Evolutionary conservation across 1,140 invertebrate species (phyloP), one percentile per base, ranked within the genome.

Genomic region (Mycetomoellerius zeteki): DNA sequence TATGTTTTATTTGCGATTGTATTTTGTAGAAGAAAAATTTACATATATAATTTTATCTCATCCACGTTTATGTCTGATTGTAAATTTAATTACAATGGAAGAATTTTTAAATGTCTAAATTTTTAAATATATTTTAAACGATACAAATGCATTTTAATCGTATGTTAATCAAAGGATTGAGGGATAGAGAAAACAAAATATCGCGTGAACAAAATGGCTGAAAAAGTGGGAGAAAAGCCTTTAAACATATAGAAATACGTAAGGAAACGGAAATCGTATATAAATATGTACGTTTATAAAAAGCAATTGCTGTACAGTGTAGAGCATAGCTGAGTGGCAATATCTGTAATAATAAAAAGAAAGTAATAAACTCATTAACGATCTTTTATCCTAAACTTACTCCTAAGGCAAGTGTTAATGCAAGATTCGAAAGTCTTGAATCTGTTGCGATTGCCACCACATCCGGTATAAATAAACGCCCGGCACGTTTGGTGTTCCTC

Each of bases 381-480:
- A 72, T 16, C 50, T 43, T 43, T 6, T 65, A 27, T 78, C 37
- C 65, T 62, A n/a, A 82, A 96, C 94, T 94, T 95, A 95, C 92
- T 95, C 95, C 93, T 94, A 91, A 94, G 92, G 73, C 97, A 97
- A 93, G 94, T 95, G 80, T 94, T 95, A 92, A 96, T 95, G 93
- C 98, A 98, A 92, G 96, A 95, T 92, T 97, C 96, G 94, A 97
- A 97, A 58, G 94, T 97, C 92, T 96, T 96, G 96, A 98, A 98
- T 94, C 97, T 96, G 95, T 98, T 98, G 86, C 96, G 96, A 94
- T 98, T 98, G n/a, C 97, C 97, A 93, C 96, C 96, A 94, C 97
- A 97, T 94, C 98, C 98, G 80, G 97, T 97, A 94, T 98, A 98
- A 90, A 97, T 96, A 93, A 98, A 98, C 50, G 96, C 96, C 78